These are phyloP conservation scores for Alligator mississippiensis DNA, from an alignment of 2,113 vertebrate genomes.

Conservation along the genomic window DNA sequence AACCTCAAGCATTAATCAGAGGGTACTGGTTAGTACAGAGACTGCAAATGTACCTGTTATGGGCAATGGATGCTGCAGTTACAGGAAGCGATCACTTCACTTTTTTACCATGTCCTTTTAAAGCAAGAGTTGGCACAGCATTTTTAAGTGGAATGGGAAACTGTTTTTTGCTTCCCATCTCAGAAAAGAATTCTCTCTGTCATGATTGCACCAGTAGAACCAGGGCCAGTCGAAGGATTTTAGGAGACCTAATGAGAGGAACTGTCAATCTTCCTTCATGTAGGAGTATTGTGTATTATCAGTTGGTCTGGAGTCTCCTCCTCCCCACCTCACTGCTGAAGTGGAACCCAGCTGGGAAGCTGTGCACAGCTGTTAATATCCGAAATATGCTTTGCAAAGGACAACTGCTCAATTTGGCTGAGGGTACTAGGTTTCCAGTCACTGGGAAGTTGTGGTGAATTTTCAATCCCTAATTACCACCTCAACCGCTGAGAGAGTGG, in stretches of 20 bases:
- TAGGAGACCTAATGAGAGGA: neutral
- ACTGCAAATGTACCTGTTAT: constrained; percentile 61
- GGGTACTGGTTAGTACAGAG: constrained; percentile 52
- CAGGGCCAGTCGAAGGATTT: neutral
- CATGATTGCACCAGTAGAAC: neutral
- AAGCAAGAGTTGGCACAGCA: constrained; percentile 36
- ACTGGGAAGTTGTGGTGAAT: neutral
- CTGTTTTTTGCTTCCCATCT: neutral
- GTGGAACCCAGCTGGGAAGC: neutral
- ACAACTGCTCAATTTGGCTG: neutral
- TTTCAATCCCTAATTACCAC: neutral
- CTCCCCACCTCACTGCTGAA: neutral
- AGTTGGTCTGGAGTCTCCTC: neutral
- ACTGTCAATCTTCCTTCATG: neutral
- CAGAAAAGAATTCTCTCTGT: constrained; percentile 5
- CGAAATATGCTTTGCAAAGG: neutral
- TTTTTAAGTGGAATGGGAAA: constrained; percentile 20
- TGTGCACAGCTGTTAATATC: neutral
- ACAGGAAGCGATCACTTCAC: constrained; percentile 80
- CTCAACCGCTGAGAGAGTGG: neutral
- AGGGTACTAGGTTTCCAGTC: neutral
- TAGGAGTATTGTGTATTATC: neutral
- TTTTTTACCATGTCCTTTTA: constrained; percentile 77
- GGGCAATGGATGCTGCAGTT: constrained; percentile 72
- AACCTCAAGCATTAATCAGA: constrained; percentile 74